Percentiles rank a stretch among this genome's conserved stretches.
These are phyloP conservation scores for Telmatherina bonti DNA, from an alignment of 2,797 vertebrate species.

Conservation along the genomic window DNA sequence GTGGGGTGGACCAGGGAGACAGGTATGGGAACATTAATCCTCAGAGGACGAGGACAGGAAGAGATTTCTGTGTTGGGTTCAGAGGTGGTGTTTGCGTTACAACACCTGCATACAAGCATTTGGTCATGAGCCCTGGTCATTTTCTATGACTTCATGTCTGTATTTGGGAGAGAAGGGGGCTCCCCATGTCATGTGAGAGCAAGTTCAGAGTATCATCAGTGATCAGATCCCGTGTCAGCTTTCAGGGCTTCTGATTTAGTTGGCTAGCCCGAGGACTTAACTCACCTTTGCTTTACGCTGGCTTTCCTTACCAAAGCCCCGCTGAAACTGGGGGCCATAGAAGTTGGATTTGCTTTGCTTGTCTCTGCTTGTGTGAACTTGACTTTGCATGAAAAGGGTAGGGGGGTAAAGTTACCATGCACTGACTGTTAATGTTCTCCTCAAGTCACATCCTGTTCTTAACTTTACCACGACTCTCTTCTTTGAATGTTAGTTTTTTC, in stretches of 20 bases:
- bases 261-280: slow-evolving; percentile 60
- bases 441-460: slow-evolving; percentile 43
- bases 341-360: slow-evolving; percentile 46
- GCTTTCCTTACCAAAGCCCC: slow-evolving; percentile 56
- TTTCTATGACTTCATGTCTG: slow-evolving; percentile 53
- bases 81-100: slow-evolving; percentile 19
- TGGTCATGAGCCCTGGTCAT: slow-evolving; percentile 16
- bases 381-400: slow-evolving; percentile 66
- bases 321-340: slow-evolving; percentile 43
- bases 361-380: slow-evolving; percentile 70
- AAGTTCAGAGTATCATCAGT: slow-evolving; percentile 38
- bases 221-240: slow-evolving; percentile 65
- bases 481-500: slow-evolving; percentile 34
- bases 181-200: slow-evolving; percentile 65
- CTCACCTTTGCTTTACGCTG: slow-evolving; percentile 64
- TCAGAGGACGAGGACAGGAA: slow-evolving; percentile 15
- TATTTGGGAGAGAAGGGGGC: slow-evolving; percentile 50
- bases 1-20: slow-evolving; percentile 60
- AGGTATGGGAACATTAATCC: slow-evolving; percentile 63
- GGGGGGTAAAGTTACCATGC: slow-evolving; percentile 47
- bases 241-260: slow-evolving; percentile 49
- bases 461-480: slow-evolving; percentile 29
- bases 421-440: slow-evolving; percentile 60
- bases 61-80: slow-evolving; percentile 28
- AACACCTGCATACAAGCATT: slow-evolving; percentile 10